Evolutionary conservation across 2,113 vertebrate genomes (phyloP), one percentile per base, ranked within the genome.

Genomic region (Atlantisia rogersi): DNA sequence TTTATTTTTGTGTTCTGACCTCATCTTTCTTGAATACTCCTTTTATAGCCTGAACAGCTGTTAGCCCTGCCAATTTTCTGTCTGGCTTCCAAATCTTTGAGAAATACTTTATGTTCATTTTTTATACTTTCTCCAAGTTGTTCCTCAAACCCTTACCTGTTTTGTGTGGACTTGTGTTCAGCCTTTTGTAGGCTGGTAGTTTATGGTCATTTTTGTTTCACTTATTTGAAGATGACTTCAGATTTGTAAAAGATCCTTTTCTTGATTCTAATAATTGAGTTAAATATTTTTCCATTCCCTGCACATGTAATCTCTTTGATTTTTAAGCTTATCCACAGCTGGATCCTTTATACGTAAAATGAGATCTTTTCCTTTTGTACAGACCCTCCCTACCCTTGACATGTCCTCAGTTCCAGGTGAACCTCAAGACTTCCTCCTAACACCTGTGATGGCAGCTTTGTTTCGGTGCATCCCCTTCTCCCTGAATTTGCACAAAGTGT

Each of bases 41-140:
- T 87, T 87, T 93, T 90, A 53, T 78, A 93, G 32, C 46, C 56
- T 74, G 37, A 88, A 82, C 58, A 73, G 85, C 92, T 95, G 67
- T 88, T 91, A 88, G n/a, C 35, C 17, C 40, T 85, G 25, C 10
- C 13, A 94, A 5, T 14, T 86, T n/a, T 62, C 35, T 88, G 16
- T 79, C 63, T 88, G 48, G 35, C 31, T 96, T 94, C 83, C n/a
- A 92, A 68, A 42, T 75, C 14, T 69, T 78, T 68, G 8, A 82
- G 55, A 81, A 73, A 29, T 71, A 53, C 24, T 82, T 82, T 53
- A 2, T 62, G 71, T 48, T 78, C 1, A 16, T 46, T 81, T 86
- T 75, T 76, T 37, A 10, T 68, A 35, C 5, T 37, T 77, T 77
- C 8, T 89, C 42, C 12, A 68, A 71, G 24, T 79, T 85, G 2